phyloP scores from a whole-genome alignment of 2,797 vertebrate species.

The Sphenopsis melanotis region DNA sequence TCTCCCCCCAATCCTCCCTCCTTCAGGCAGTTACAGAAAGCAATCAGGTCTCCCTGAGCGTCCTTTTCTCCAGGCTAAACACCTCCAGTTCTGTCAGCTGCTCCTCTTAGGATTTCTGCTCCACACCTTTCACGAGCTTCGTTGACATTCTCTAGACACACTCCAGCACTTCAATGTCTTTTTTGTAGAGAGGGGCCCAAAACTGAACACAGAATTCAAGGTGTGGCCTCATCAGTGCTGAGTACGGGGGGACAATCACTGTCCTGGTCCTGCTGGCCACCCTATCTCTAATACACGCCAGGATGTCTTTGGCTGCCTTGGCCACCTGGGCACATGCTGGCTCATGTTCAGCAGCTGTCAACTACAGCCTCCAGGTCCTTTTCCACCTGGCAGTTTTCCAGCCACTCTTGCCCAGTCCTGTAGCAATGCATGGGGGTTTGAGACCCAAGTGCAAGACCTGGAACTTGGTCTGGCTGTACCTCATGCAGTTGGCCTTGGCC shows the following conservation, averaged over 20 bases:
- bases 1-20: background rate
- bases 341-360: background rate
- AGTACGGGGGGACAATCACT: background rate
- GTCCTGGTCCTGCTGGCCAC: background rate
- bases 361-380: background rate
- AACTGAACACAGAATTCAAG: fast-evolving
- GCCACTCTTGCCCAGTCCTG: background rate
- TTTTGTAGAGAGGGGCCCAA: background rate
- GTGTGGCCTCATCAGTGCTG: fast-evolving
- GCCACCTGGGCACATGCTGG: fast-evolving
- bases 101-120: background rate
- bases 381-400: background rate
- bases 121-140: fast-evolving
- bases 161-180: background rate
- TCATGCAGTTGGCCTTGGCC: background rate
- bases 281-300: background rate
- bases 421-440: background rate
- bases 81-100: background rate
- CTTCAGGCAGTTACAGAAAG: background rate
- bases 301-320: background rate
- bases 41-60: background rate
- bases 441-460: background rate
- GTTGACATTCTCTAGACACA: fast-evolving
- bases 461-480: fast-evolving
- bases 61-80: background rate